phyloP scores from a whole-genome alignment of 2,113 vertebrate species.

The Scalopus aquaticus region DNA sequence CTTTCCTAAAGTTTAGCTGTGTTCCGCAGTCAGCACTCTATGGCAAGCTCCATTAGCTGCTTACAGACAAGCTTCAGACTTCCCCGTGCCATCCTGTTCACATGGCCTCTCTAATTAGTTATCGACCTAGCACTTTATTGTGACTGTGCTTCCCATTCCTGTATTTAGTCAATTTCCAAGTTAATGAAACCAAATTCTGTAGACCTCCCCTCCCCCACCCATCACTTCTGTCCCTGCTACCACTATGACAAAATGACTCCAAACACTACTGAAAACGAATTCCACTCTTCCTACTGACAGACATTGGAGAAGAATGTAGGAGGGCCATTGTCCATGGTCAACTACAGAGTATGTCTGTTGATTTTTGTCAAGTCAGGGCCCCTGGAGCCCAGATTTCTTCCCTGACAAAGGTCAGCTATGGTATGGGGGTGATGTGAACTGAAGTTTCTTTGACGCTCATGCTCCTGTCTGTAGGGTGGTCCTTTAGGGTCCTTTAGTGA shows the following conservation, averaged over 20 bases:
- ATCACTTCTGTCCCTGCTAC: not conserved
- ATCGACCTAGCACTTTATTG: constrained; percentile 50
- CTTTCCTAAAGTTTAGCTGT: not conserved
- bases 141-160: not conserved
- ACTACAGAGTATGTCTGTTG: not conserved
- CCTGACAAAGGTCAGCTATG: not conserved
- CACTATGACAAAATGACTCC: not conserved
- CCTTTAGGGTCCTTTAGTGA: not conserved
- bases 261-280: not conserved
- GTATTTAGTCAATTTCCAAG: constrained; percentile 6
- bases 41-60: not conserved
- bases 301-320: not conserved
- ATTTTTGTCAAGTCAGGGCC: not conserved
- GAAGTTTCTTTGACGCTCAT: not conserved
- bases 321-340: not conserved
- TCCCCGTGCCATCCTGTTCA: not conserved
- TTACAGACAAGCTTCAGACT: not conserved
- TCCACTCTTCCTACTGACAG: not conserved
- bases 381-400: not conserved
- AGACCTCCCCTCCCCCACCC: not conserved
- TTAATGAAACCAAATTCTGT: constrained; percentile 49
- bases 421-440: not conserved
- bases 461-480: not conserved
- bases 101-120: constrained; percentile 48
- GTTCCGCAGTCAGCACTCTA: not conserved